These are phyloP conservation scores for Cybosia mesomella DNA, from an alignment of 2,888 invertebrate genomes.

Conservation along the genomic window DNA sequence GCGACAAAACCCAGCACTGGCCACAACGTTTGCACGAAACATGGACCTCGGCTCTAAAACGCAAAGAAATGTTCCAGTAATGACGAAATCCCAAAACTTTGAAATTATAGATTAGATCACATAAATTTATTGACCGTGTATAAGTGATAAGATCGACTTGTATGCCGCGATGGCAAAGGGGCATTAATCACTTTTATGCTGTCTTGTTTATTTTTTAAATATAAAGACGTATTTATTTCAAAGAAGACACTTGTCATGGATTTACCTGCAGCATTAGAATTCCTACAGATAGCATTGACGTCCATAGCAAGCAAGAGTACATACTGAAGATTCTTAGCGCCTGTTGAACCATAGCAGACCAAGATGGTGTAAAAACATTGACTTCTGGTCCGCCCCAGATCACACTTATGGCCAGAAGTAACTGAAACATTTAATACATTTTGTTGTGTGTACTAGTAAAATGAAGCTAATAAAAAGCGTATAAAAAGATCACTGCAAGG, in stretches of 20 bases:
- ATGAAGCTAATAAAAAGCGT: background rate
- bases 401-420: conserved; percentile 88
- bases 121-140: too few relatives aligned
- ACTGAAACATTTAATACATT: conserved; percentile 40
- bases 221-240: background rate
- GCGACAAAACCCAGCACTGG: conserved; percentile 88
- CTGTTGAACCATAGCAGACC: conserved; percentile 92
- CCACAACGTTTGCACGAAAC: conserved; percentile 92
- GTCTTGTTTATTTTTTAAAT: too few relatives aligned
- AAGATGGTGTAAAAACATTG: conserved; percentile 82
- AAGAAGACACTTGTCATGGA: background rate
- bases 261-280: conserved; percentile 91
- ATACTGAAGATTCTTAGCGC: conserved; percentile 91
- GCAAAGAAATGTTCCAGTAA: background rate
- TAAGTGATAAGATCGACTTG: too few relatives aligned
- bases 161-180: too few relatives aligned
- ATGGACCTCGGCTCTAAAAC: conserved; percentile 92
- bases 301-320: conserved; percentile 94
- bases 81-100: background rate
- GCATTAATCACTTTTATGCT: too few relatives aligned
- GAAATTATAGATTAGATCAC: background rate
- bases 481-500: too few relatives aligned
- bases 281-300: conserved; percentile 93
- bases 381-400: conserved; percentile 90
- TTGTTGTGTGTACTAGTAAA: background rate